These are phyloP conservation scores for Melipona bicolor DNA, from an alignment of 2,888 invertebrate genomes.

Conservation along the genomic window DNA sequence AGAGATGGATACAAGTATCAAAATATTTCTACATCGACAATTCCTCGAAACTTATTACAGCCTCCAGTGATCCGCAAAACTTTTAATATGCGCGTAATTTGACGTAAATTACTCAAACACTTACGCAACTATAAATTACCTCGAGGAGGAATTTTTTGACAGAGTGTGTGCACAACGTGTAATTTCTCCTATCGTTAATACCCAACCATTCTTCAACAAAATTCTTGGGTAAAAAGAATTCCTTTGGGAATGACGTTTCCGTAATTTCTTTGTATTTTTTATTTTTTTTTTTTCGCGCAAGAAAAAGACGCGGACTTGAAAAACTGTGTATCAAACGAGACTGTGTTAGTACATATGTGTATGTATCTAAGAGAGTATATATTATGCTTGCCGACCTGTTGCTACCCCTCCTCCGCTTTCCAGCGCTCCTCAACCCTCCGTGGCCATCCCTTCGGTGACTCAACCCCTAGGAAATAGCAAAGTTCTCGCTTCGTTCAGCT, in stretches of 20 bases:
- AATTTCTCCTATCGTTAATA: background rate
- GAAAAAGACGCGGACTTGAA: constrained; percentile 18
- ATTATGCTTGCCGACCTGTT: constrained; percentile 79
- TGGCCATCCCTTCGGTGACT: constrained; percentile 57
- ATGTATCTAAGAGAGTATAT: constrained; percentile 75
- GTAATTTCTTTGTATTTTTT: background rate
- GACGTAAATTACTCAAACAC: background rate
- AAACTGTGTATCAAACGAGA: constrained; percentile 19
- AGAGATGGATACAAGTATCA: too few species aligned
- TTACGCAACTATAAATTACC: constrained; percentile 19
- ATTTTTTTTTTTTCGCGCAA: background rate
- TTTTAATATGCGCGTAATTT: background rate
- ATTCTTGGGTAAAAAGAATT: background rate
- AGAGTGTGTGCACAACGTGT: background rate
- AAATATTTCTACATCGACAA: background rate
- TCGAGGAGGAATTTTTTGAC: background rate
- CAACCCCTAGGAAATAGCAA: constrained; percentile 54
- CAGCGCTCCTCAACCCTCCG: constrained; percentile 50
- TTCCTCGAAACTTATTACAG: background rate
- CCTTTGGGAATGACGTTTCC: background rate
- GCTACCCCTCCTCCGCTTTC: constrained; percentile 71
- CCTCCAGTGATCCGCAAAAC: background rate
- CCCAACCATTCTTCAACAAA: background rate
- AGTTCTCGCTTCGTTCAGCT: constrained; percentile 50
- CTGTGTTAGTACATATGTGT: constrained; percentile 7